Base-by-base conservation (phyloP, 1,140 invertebrate genomes). In the Lerema accius region DNA sequence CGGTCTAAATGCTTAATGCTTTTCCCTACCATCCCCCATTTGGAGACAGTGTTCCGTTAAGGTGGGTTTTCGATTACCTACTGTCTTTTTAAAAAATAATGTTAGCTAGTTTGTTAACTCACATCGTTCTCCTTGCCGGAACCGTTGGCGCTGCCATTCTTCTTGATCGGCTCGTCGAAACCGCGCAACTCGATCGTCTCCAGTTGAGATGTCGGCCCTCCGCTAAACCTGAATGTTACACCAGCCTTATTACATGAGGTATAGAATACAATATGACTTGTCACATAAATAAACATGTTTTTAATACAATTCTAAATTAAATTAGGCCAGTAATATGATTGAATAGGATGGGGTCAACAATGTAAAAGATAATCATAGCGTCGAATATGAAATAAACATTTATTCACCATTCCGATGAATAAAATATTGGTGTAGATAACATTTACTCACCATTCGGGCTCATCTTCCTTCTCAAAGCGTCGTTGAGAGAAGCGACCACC, bases 161-260 rank as follows among this genome's bases (percentile, higher is more conserved):
- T 92, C 91, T 93, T 80, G 91, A 88, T n/a, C 71, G 85, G 80
- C 69, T 97, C 96, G 40, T 98, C 97, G 91, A 98, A 99, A 3
- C 97, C 97, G 56, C 95, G 94, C 48, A 98, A 89, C 83, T 98
- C 97, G 62, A 99, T 98, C n/a, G 96, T 97, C 69, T 98, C 97
- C 68, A 95, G 93, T 76, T 98, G 96, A 45, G 96, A 98, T 49
- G 95, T 96, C 23, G 97, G 97, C 28, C 97, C 97, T 48, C 94
- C 95, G 78, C 95, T 96, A 80, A 97, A 97, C 94, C 94, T 91
- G 66, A n/a, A n/a, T n/a, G n/a, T n/a, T n/a, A n/a, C n/a, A n/a
- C n/a, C n/a, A n/a, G n/a, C n/a, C n/a, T n/a, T n/a, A n/a, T n/a
- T n/a, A n/a, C n/a, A n/a, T n/a, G n/a, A n/a, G n/a, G n/a, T n/a